Conservation (phyloP, 2,113 vertebrate genomes). For the Tricholaema leucomelas region DNA sequence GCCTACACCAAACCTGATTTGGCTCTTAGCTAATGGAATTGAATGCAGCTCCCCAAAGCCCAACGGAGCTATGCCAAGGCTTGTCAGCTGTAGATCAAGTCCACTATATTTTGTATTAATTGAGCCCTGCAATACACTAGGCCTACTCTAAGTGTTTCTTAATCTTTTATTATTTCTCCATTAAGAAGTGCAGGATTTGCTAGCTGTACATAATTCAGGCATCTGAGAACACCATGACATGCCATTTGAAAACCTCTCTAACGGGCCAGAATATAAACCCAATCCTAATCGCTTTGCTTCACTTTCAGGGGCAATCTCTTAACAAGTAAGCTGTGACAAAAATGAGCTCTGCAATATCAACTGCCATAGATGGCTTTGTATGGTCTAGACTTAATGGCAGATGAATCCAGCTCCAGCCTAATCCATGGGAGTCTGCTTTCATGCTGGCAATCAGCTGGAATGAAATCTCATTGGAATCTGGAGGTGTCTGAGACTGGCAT, state of each 20-base stretch:
- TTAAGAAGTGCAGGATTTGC: not conserved
- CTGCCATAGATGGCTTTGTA: not conserved
- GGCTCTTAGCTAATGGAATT: not conserved
- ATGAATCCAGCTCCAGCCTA: not conserved
- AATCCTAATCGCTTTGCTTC: not conserved
- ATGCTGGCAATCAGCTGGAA: not conserved
- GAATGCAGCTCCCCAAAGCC: not conserved
- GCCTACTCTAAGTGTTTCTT: not conserved
- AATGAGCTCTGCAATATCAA: not conserved
- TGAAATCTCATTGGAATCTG: not conserved
- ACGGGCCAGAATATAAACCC: not conserved
- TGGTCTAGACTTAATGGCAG: not conserved
- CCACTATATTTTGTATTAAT: not conserved
- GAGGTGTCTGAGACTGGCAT: too few species aligned
- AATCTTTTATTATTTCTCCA: conserved; percentile 12
- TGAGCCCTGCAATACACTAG: not conserved
- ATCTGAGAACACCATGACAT: not conserved
- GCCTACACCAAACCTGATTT: not conserved
- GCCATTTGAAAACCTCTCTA: not conserved
- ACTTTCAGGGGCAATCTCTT: not conserved
- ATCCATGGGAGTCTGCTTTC: not conserved
- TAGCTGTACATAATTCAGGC: not conserved
- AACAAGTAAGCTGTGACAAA: not conserved
- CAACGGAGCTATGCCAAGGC: not conserved
- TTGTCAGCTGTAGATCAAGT: not conserved